phyloP scores from a whole-genome alignment of 2,888 invertebrate genomes.

The Phlogophora meticulosa region DNA sequence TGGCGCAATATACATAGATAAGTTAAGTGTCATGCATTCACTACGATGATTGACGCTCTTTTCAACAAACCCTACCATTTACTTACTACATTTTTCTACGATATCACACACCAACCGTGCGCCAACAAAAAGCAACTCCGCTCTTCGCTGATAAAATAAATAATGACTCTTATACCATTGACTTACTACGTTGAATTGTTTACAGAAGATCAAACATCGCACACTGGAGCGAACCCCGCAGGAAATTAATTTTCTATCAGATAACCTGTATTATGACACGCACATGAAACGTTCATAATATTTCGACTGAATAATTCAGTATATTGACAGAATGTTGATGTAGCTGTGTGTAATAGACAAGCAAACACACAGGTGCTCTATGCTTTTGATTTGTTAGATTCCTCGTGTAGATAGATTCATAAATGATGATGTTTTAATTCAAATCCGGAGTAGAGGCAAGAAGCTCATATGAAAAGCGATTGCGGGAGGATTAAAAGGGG shows the following conservation, averaged over 20 bases:
- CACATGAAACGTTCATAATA: constrained; percentile 42
- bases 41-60: constrained; percentile 39
- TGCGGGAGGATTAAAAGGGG: constrained; percentile 40
- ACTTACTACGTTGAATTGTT: constrained; percentile 44
- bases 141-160: constrained; percentile 32
- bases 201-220: constrained; percentile 54
- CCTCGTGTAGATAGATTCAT: background rate
- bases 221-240: constrained; percentile 31
- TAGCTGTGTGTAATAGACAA: constrained; percentile 25
- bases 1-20: constrained; percentile 32
- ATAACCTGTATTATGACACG: constrained; percentile 54
- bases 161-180: constrained; percentile 26
- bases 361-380: constrained; percentile 4
- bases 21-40: constrained; percentile 42
- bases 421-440: constrained; percentile 34
- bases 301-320: constrained; percentile 54
- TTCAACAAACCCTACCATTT: constrained; percentile 11
- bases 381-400: constrained; percentile 12
- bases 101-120: background rate
- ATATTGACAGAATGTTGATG: constrained; percentile 40
- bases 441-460: constrained; percentile 17
- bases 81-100: constrained; percentile 25
- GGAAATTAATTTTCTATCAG: constrained; percentile 65
- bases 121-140: constrained; percentile 1
- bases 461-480: constrained; percentile 33